Base-by-base conservation (phyloP, 2,797 vertebrate species). In the Cheirogaleus major region DNA sequence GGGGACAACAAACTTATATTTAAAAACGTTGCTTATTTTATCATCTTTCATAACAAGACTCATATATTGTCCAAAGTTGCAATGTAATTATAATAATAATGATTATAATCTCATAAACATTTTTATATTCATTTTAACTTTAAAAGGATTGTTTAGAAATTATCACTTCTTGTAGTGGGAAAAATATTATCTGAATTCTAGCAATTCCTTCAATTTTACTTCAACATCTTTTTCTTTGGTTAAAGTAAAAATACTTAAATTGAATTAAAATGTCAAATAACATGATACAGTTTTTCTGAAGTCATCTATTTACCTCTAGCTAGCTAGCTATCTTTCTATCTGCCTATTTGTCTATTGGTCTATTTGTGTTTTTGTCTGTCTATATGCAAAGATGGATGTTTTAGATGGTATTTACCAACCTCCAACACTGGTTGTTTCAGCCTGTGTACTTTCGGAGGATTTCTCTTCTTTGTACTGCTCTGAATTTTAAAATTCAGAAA, bases 401-500 rank as follows among this genome's bases (percentile, higher is more conserved):
- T 85, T 82, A 17, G n/a, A 55, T 79, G 27, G 9, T 82, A 17
- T 89, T 95, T 82, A 70, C 43, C 30, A n/a, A 63, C 2, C 14
- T 52, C 50, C 20, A 63, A n/a, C 11, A 22, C 10, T 32, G 73
- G 13, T 67, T 75, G 48, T 38, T 88, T 79, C 45, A 55, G 15
- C 38, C 78, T 75, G 45, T 18, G 75, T 3, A 43, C 43, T 88
- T 82, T 79, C 65, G 52, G 69, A 9, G 9, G 27, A 63, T 89
- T 93, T 86, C 14, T 89, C 4, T 93, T 55, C 14, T 88, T 67
- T 76, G 48, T 61, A n/a, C 3, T 73, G n/a, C 4, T 91, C 15
- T 50, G n/a, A 89, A 82, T 86, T 75, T 95, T 93, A n/a, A 83
- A 91, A 61, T 61, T 55, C 35, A 93, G 25, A 38, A 81, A n/a